Evolutionary conservation across 2,797 vertebrate species (phyloP), one percentile per base, ranked within the genome.

Genomic region (Arrhamphus sclerolepis): DNA sequence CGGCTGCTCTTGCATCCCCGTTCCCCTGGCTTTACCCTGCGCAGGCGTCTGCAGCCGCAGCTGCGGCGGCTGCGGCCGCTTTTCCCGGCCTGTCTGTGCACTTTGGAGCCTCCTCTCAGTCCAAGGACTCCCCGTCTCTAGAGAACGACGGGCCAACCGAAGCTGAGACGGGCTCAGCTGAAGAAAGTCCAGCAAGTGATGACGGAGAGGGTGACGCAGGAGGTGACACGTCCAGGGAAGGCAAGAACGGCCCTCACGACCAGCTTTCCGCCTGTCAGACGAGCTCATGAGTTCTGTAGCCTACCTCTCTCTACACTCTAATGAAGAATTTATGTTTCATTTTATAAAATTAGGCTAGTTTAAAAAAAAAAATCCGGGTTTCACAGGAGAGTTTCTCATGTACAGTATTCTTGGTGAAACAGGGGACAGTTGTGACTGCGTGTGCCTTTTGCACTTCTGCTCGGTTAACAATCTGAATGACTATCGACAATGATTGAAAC

Each of bases 11-110:
- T 0, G 85, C 84, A 1, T 90, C 77, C 51, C 94, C 93, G 0
- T 94, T 98, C 82, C 96, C 95, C 0, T 93, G 96, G 81, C 78
- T 98, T 0, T 97, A 96, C 75, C 94, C 97, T 0, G 90, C 93
- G 0, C 94, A 95, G 49, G 90, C 91, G 4, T 78, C 92, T 0
- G 93, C 95, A 0, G 91, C 87, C 5, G 88, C 86, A 2, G 86
- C 85, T 1, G 88, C 85, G 0, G 87, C 86, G 0, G 85, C 86
- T 0, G 81, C 84, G 0, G 84, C 93, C 2, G 91, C 93, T 17
- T 95, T 97, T 61, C 94, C 96, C n/a, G 92, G 92, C 13, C 55
- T 94, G n/a, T 90, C 95, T 14, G 82, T 91, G 0, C 88, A 91
- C 40, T 82, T 91, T 18, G 91, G 91, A 29, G 72, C 90, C 6